Evolutionary conservation across 2,888 invertebrate species (phyloP), one percentile per base, ranked within the genome.

Genomic region (Euzophera pinguis): DNA sequence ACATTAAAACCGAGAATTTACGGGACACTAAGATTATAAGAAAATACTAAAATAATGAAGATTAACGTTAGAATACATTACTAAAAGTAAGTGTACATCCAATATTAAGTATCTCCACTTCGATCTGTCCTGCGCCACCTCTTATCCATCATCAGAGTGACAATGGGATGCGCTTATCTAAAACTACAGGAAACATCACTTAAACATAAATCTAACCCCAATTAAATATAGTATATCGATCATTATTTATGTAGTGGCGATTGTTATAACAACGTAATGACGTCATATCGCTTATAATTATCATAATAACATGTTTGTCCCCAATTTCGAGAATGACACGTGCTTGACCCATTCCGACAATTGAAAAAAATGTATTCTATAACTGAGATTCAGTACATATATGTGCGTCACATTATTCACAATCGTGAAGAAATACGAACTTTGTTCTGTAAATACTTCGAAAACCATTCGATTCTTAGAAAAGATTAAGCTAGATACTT

Each of bases 201-300:
- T 32, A 29, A 32, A 5, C 45, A 6, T 29, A 4, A 32, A 16
- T 14, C 32, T 16, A 45, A 29, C 32, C 32, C n/a, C 43, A 45
- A 27, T 43, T 12, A 45, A 16, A 43, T 47, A 43, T 22, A 29
- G 13, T 34, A 13, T 42, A 12, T 52, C n/a, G 27, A 13, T 29
- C 10, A 43, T 47, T 48, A 10, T 54, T 2, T 47, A 41, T 16
- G 50, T 32, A 22, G 29, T 29, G 9, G 14, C 9, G 37, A 27
- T n/a, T 6, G 45, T 22, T 43, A 55, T 52, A 52, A 47, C 52
- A 49, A 49, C 22, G 45, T 14, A 14, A 17, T 50, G 48, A 50
- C 55, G 52, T 55, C 41, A 42, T 16, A 13, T 12, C 17, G 12
- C 12, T 45, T 10, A 38, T 12, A 38, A n/a, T 22, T 22, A 22